Conservation (phyloP, 2,888 invertebrate genomes). For the Troilus luridus region DNA sequence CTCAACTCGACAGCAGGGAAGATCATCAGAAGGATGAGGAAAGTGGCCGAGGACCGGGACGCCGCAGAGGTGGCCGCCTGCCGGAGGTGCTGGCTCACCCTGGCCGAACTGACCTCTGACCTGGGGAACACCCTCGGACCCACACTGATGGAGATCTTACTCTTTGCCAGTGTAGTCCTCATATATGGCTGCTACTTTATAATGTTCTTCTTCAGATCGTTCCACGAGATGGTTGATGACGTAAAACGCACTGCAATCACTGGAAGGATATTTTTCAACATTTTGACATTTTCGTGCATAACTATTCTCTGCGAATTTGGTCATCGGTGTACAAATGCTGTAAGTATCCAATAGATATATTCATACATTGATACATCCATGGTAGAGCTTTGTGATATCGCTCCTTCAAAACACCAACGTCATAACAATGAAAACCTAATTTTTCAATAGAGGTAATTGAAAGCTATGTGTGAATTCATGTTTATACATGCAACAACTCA, state of each 20-base stretch:
- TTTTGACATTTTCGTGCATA: background rate
- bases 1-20: background rate
- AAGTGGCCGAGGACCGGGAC: background rate
- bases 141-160: background rate
- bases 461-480: too few relatives aligned
- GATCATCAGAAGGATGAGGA: background rate
- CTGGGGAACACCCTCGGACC: background rate
- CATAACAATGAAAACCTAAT: too few relatives aligned
- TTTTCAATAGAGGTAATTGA: too few relatives aligned
- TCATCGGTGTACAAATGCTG: background rate
- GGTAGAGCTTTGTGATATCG: too few relatives aligned
- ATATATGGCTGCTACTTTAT: background rate
- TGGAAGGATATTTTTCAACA: background rate
- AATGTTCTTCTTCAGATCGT: background rate
- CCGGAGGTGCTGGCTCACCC: background rate
- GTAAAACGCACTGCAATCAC: background rate
- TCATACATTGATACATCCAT: too few relatives aligned
- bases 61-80: background rate
- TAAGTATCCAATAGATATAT: background rate
- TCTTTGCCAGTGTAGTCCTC: background rate
- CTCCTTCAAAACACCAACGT: too few relatives aligned
- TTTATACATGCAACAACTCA: too few relatives aligned
- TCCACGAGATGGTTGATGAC: too few relatives aligned
- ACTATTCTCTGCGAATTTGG: conserved; percentile 28
- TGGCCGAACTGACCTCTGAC: background rate